A percentile compares a stretch with the other conserved stretches of the same genome.
phyloP scores from a whole-genome alignment of 37 sponge, comb jelly and placozoan genomes.

The Axinella damicornis region DNA sequence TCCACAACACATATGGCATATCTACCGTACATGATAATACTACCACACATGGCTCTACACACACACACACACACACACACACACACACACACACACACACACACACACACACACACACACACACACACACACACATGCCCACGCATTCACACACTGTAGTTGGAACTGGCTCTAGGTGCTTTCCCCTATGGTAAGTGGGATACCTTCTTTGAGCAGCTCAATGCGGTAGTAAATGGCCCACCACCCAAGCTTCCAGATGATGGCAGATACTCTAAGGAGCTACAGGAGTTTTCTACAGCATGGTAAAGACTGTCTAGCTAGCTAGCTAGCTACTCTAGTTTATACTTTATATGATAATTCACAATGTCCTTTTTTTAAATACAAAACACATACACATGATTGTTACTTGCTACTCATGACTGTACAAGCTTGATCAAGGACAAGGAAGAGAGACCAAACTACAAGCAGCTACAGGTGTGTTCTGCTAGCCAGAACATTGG shows the following conservation, averaged over 20 bases:
- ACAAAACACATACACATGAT: no score
- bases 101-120: no score
- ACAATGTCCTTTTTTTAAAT: no score
- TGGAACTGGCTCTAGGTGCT: slow-evolving; percentile 86
- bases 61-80: neutral
- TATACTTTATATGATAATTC: no score
- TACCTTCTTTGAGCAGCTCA: slow-evolving; percentile 95
- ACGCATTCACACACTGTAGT: no score
- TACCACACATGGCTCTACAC: no score
- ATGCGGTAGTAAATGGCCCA: slow-evolving; percentile 89
- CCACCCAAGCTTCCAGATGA: slow-evolving; percentile 81
- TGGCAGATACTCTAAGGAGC: slow-evolving; percentile 67
- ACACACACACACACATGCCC: no score
- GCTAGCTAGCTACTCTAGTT: no score
- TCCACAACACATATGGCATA: no score
- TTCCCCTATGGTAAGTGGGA: slow-evolving; percentile 94
- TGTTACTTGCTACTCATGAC: neutral
- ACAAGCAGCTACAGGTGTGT: slow-evolving; percentile 72
- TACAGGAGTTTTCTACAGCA: slow-evolving; percentile 72
- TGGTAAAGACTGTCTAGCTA: slow-evolving; percentile 83
- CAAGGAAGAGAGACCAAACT: slow-evolving; percentile 65
- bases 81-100: neutral
- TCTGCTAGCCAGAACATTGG: no score
- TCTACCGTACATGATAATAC: no score
- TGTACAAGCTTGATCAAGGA: slow-evolving; percentile 81